These are phyloP conservation scores for Zaprionus davidi DNA, from an alignment of 1,140 invertebrate genomes.

Conservation along the genomic window DNA sequence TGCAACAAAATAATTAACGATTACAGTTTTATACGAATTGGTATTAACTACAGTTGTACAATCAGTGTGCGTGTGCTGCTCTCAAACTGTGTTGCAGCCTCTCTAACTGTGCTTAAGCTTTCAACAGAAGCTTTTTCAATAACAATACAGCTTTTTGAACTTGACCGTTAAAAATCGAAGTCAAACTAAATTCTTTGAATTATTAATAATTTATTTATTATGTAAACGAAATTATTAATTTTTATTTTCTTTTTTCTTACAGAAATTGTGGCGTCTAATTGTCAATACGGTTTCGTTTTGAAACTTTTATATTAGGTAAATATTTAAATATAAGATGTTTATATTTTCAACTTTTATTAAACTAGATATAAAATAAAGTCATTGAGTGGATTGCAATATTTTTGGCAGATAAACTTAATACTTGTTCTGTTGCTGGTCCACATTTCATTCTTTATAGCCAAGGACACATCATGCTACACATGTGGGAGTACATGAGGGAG, in stretches of 20 bases:
- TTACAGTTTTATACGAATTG: conserved; percentile 9
- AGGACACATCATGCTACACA: conserved; percentile 21
- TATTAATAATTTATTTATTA: not conserved
- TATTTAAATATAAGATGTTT: not conserved
- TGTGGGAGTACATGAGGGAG: not conserved
- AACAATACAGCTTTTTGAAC: conserved; percentile 11
- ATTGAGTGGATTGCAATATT: conserved; percentile 7
- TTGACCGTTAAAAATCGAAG: conserved; percentile 18
- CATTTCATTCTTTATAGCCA: conserved; percentile 6
- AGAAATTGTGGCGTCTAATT: not conserved
- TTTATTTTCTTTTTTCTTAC: conserved; percentile 6
- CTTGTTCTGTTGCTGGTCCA: not conserved
- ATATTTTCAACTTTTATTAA: not conserved
- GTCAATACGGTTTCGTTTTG: not conserved
- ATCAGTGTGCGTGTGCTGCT: conserved; percentile 1
- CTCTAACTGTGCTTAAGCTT: conserved; percentile 28
- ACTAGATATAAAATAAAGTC: not conserved
- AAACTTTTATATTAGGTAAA: conserved; percentile 16
- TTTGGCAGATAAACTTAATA: conserved; percentile 10
- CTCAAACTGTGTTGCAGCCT: conserved; percentile 13
- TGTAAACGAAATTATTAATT: not conserved
- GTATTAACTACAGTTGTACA: conserved; percentile 15
- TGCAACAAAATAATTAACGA: not conserved
- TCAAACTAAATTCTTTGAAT: not conserved
- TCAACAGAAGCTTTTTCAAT: conserved; percentile 13